Evolutionary conservation across 2,113 vertebrate species (phyloP), one percentile per base, ranked within the genome.

Genomic region (Patagioenas fasciata): DNA sequence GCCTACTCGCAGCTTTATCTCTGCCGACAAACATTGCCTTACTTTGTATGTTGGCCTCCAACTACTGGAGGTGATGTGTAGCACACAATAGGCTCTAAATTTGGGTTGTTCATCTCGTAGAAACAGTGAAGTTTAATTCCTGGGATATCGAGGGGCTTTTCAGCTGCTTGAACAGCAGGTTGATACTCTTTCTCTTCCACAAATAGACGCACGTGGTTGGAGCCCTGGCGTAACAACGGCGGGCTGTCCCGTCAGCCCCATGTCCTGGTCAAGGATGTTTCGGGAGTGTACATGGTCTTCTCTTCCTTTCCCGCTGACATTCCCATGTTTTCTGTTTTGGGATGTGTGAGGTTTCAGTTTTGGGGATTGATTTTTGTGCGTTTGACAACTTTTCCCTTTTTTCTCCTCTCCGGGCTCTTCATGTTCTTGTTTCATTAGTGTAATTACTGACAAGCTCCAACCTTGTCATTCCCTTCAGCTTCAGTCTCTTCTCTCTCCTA

Each of bases 181-280:
- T 15, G 28, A 8, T 67, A 14, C 40, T n/a, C 47, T n/a, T 64
- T 10, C 24, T 58, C 4, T 53, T 50, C 54, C 60, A 15, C 40
- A 56, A 19, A 24, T 5, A 28, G 61, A 29, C 32, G 17, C 6
- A 2, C 3, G 6, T 36, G 9, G 15, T 4, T 50, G 57, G 26
- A 71, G 51, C 51, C 47, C 21, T 11, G 15, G 18, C 6, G 0
- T 17, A 20, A 21, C 26, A 10, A 36, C 24, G 25, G 42, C 38
- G 57, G 58, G 32, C 16, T n/a, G 4, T 31, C 77, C 65, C 3
- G 1, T 31, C 44, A 28, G 32, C 20, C 31, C 44, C 31, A 3
- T 21, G 13, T 1, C 0, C 60, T 72, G 47, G 5, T 60, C 47
- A 60, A 40, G 28, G 25, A 19, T 24, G 0, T 53, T 62, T n/a